Conservation (phyloP, 2,888 invertebrate genomes). For the Eutolmus rufibarbis region DNA sequence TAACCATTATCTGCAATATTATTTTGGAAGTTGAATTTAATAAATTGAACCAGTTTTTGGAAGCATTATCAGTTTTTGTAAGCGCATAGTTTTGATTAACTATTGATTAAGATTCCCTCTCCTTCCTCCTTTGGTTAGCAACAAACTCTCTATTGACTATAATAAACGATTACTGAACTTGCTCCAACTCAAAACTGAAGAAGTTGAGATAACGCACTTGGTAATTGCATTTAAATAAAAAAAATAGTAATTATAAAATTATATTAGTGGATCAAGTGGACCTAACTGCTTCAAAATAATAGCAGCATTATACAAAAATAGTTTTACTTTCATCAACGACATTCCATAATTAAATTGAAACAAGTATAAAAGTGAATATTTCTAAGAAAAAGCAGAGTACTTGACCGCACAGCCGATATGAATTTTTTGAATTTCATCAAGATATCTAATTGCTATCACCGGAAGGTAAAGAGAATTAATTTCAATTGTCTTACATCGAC, state of each 20-base stretch:
- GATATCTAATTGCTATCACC: background rate
- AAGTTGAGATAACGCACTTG: background rate
- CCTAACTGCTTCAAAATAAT: background rate
- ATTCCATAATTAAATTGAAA: background rate
- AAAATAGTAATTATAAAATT: background rate
- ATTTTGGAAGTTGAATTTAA: too few relatives aligned
- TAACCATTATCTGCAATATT: too few relatives aligned
- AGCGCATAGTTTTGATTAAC: too few relatives aligned
- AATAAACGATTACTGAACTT: background rate
- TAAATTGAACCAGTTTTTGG: too few relatives aligned
- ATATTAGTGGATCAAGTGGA: background rate
- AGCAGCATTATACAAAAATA: background rate
- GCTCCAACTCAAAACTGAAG: background rate
- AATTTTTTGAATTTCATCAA: background rate
- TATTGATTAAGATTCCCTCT: too few relatives aligned
- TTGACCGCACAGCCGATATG: background rate
- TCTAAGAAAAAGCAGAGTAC: background rate
- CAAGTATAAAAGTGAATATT: background rate
- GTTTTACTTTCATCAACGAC: background rate
- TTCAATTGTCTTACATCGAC: background rate
- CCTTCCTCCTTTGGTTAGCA: background rate
- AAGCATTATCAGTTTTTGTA: too few relatives aligned
- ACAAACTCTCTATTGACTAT: background rate
- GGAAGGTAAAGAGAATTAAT: background rate
- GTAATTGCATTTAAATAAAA: background rate